These are phyloP conservation scores for Notamacropus eugenii DNA, from an alignment of 2,797 vertebrate genomes.

Conservation along the genomic window DNA sequence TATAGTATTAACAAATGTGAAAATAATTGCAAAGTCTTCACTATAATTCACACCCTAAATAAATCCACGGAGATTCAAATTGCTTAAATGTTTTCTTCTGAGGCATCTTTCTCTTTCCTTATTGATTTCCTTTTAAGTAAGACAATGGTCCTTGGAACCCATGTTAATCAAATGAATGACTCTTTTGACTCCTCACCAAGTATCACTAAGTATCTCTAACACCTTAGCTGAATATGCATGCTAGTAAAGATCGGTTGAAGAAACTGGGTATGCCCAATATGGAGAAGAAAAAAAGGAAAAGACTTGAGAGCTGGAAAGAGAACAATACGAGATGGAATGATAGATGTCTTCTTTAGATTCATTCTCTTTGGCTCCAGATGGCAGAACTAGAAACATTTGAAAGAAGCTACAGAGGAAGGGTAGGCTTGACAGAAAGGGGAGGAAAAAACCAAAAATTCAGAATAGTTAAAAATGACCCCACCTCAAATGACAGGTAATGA, in stretches of 20 bases:
- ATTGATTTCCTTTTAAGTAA: background rate
- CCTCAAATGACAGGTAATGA: background rate
- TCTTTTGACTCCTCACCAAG: background rate
- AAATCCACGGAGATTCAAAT: constrained; percentile 14
- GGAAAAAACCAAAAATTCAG: background rate
- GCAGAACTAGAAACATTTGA: background rate
- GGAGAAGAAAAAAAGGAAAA: background rate
- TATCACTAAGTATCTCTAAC: background rate
- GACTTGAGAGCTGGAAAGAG: background rate
- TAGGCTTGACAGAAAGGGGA: background rate
- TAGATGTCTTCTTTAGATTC: background rate
- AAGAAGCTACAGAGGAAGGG: background rate
- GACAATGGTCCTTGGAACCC: background rate
- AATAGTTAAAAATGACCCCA: background rate
- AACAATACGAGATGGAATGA: background rate
- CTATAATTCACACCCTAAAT: background rate
- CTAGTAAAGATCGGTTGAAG: background rate
- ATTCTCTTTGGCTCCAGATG: background rate
- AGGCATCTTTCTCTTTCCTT: background rate
- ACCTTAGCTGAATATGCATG: background rate
- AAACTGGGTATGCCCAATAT: background rate
- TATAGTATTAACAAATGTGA: background rate
- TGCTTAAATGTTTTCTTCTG: background rate
- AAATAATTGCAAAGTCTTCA: constrained; percentile 23
- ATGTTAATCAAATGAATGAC: background rate